Evolutionary conservation across 2,797 vertebrate species (phyloP).

Genomic region (Sebastes hopkinsi): DNA sequence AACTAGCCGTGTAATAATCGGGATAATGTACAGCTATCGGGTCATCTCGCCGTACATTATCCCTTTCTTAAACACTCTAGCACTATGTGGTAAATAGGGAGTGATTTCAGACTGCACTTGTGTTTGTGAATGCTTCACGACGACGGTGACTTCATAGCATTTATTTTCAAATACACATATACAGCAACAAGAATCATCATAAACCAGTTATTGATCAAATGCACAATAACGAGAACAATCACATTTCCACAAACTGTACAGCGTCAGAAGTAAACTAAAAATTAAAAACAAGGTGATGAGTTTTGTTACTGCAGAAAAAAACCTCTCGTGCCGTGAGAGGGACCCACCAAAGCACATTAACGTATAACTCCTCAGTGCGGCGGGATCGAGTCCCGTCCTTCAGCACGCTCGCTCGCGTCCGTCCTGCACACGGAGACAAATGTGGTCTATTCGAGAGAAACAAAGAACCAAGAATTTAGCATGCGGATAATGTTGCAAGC

Average conservation of each 20-base stretch:
- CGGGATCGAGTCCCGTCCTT: no score
- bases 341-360: slow-evolving; percentile 12
- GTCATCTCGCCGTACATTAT: no score
- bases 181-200: slow-evolving; percentile 93
- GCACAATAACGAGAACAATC: slow-evolving; percentile 92
- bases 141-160: slow-evolving; percentile 84
- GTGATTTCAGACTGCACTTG: not conserved
- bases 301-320: slow-evolving; percentile 76
- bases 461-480: slow-evolving; percentile 50
- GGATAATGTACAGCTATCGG: no score
- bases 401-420: not conserved
- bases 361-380: not conserved
- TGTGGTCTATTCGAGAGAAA: slow-evolving; percentile 4
- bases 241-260: slow-evolving; percentile 93
- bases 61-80: no score
- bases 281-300: slow-evolving; percentile 53
- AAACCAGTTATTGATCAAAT: slow-evolving; percentile 96
- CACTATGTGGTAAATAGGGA: not conserved
- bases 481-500: slow-evolving; percentile 75
- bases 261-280: slow-evolving; percentile 73
- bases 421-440: slow-evolving; percentile 48
- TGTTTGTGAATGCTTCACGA: not conserved
- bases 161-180: slow-evolving; percentile 99
- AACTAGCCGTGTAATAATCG: no score
- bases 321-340: slow-evolving; percentile 32